Evolutionary conservation across 2,797 vertebrate genomes (phyloP), one percentile per base, ranked within the genome.

Genomic region (Semaprochilodus insignis): DNA sequence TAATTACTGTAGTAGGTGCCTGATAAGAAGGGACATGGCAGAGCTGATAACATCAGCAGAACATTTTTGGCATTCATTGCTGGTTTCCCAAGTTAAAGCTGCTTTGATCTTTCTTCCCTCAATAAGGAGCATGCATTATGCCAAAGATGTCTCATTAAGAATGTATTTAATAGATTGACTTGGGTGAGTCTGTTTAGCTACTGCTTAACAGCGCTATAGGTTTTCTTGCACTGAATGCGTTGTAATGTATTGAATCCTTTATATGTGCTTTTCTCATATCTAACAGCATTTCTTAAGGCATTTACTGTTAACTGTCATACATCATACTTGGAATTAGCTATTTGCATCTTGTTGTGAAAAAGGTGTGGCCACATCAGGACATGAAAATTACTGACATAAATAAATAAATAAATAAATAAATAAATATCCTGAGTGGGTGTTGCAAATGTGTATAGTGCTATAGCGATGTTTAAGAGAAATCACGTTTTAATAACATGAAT

Each of bases 1-100:
- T 76, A 81, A 84, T 83, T 81, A 75, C 57, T 83, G 71, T 60
- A 62, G 73, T 73, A 62, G 60, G 4, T n/a, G 36, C 59, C 52
- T 77, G 72, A 54, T 60, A 57, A 48, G 31, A 31, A 75, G 31
- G 23, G 36, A 70, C 44, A 40, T 71, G 21, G 57, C 51, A 31
- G 31, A 6, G 34, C 34, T 70, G 69, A 51, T 63, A 75, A 17
- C 55, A 62, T 71, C 36, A n/a, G 25, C 57, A 79, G 21, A 48
- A 48, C 71, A 54, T 54, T 67, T 71, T 44, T 55, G n/a, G 21
- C 48, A 16, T 65, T 69, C 51, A n/a, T n/a, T 65, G 51, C 54
- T 59, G 23, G 44, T 54, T 65, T 73, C 36, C 59, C 34, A 21
- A 55, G 31, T 75, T 67, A 40, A 48, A 55, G 15, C 16, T 21